These are phyloP conservation scores for Rhagonycha fulva DNA, from an alignment of 2,888 invertebrate species.

Conservation along the genomic window DNA sequence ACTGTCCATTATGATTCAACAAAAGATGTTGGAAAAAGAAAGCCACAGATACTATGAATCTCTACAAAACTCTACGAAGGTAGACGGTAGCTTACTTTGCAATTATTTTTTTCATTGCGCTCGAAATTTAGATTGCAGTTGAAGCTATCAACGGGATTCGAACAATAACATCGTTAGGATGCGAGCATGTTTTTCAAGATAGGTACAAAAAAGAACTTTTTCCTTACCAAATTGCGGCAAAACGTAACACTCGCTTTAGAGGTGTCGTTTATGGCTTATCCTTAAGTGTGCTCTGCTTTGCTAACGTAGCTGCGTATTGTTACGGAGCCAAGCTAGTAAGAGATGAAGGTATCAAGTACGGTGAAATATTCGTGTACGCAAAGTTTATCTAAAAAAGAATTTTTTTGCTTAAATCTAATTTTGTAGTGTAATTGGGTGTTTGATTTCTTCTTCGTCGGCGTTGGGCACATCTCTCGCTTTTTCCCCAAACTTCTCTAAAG, in stretches of 20 bases:
- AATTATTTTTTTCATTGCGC: no score
- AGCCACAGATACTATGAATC: conserved; percentile 69
- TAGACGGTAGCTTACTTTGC: no score
- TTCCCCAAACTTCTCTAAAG: no score
- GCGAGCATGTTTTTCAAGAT: no score
- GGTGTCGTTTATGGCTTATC: conserved; percentile 72
- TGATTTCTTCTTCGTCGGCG: no score
- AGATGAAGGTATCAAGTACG: conserved; percentile 61
- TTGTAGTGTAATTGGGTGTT: no score
- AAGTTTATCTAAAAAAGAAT: no score
- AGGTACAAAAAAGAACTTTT: no score
- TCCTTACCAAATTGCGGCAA: no score
- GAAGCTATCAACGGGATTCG: conserved; percentile 79
- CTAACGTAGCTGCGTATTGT: conserved; percentile 71
- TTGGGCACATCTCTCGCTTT: no score
- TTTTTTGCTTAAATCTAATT: no score
- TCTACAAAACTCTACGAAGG: conserved; percentile 73
- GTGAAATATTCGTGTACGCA: conserved; percentile 73
- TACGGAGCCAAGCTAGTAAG: conserved; percentile 70
- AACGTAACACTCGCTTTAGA: conserved; percentile 65
- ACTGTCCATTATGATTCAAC: conserved; percentile 68
- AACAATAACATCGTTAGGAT: conserved; percentile 74
- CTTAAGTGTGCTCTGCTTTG: conserved; percentile 70
- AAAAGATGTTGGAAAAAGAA: conserved; percentile 66
- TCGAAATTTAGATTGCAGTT: conserved; percentile 73